A percentile compares a stretch with the other conserved stretches of the same genome.
Evolutionary conservation across 2,888 invertebrate species (phyloP).

Genomic region (Liposcelis brunnea): DNA sequence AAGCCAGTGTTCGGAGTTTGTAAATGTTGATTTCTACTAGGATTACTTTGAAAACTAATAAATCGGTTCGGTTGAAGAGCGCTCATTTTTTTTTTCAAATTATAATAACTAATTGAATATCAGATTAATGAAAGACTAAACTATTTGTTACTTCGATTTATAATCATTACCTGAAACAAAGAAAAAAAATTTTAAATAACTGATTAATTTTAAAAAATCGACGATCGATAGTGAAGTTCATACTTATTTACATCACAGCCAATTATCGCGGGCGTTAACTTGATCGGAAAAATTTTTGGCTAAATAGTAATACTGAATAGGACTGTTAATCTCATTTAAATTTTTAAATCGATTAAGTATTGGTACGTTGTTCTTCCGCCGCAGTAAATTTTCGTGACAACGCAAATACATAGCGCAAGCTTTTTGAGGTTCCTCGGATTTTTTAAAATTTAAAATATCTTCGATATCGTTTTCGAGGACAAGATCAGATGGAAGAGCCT

Average conservation of each 20-base stretch:
- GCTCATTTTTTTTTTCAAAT: too few relatives aligned
- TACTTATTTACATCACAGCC: too few relatives aligned
- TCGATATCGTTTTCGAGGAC: not conserved
- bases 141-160: too few relatives aligned
- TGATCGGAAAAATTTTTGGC: not conserved
- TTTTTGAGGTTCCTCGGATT: not conserved
- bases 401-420: not conserved
- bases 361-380: too few relatives aligned
- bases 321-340: not conserved
- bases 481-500: not conserved
- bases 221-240: too few relatives aligned
- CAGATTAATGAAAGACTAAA: too few relatives aligned
- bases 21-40: too few relatives aligned
- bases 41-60: too few relatives aligned
- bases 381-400: not conserved
- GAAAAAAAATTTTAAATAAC: not conserved
- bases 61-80: too few relatives aligned
- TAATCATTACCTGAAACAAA: conserved; percentile 20
- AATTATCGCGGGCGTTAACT: too few relatives aligned
- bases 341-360: not conserved
- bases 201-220: not conserved
- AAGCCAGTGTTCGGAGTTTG: too few relatives aligned
- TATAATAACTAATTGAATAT: conserved; percentile 26
- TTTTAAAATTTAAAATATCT: not conserved
- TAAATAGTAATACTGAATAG: not conserved